A percentile compares a stretch with the other conserved stretches of the same genome.
These are phyloP conservation scores for Microcaecilia unicolor DNA, from an alignment of 2,797 vertebrate genomes.

Conservation along the genomic window DNA sequence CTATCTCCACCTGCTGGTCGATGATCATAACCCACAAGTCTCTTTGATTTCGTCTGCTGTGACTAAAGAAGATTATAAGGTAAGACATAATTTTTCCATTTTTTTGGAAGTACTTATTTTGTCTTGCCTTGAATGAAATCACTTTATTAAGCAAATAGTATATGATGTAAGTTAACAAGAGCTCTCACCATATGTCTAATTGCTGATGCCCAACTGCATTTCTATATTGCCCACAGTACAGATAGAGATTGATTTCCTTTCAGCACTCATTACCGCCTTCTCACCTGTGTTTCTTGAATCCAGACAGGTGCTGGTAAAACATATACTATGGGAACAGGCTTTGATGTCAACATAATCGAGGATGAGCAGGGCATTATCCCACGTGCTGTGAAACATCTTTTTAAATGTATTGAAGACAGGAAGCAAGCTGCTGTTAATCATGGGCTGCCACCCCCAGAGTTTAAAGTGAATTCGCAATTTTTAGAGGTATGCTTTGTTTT, in stretches of 20 bases:
- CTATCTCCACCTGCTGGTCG: too few relatives aligned
- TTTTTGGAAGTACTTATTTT: not conserved
- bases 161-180: not conserved
- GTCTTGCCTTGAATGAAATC: too few relatives aligned
- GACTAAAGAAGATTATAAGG: too few relatives aligned
- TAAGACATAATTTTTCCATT: too few relatives aligned
- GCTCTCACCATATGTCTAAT: too few relatives aligned
- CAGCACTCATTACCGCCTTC: not conserved
- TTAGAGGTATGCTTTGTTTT: conserved; percentile 67
- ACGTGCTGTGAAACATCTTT: conserved; percentile 85
- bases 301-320: conserved; percentile 96
- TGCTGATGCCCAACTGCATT: too few relatives aligned
- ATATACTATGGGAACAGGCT: conserved; percentile 95
- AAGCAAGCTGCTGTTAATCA: conserved; percentile 69
- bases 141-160: not conserved
- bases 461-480: conserved; percentile 96
- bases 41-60: too few relatives aligned
- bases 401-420: conserved; percentile 81
- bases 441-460: conserved; percentile 81
- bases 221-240: too few relatives aligned
- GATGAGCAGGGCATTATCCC: conserved; percentile 89
- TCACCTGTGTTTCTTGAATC: conserved; percentile 6
- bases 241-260: too few relatives aligned
- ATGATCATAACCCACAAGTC: too few relatives aligned
- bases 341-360: conserved; percentile 80